Evolutionary conservation across 2,797 vertebrate genomes (phyloP), one percentile per base, ranked within the genome.

Genomic region (Gadopsis marmoratus): DNA sequence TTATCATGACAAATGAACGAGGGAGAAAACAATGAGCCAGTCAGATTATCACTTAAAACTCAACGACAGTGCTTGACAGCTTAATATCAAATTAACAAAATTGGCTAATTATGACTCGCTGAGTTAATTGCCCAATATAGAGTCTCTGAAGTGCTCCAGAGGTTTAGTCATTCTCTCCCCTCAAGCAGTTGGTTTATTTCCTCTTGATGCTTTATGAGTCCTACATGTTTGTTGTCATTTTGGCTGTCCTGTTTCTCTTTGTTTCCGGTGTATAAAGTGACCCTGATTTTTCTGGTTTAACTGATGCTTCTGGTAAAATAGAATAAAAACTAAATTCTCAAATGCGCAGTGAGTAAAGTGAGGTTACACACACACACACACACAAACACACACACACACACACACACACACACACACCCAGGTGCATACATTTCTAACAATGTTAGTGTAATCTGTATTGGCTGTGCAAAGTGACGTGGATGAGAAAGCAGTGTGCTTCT

Each of bases 1-100:
- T 94, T 93, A 94, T 95, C 93, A 88, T 50, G 58, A 89, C 88
- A 91, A 95, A 95, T 94, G 91, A 92, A 91, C 70, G 85, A 91
- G 92, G 92, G 88, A 90, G 86, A 89, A 92, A 94, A 95, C 93
- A 94, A 94, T 93, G 87, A 91, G 90, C 86, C 87, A 88, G 91
- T 95, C 92, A 94, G 93, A 95, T 96, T 95, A 95, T 95, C 93
- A 94, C 92, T 95, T 94, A 93, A 93, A 95, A 94, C 93, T 95
- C 94, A 96, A 95, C 85, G 83, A 87, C 93, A 92, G 94, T 91
- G 93, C 95, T 95, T 92, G 90, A 95, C 94, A 95, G 92, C 93
- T 94, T 95, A 95, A 95, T 95, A 95, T 95, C 94, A 95, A 95
- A 95, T 96, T 95, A 95, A 94, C 94, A 95, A 94, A 95, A 95